Evolutionary conservation across 2,113 vertebrate genomes (phyloP).

Genomic region (Myrmecophaga tridactyla): DNA sequence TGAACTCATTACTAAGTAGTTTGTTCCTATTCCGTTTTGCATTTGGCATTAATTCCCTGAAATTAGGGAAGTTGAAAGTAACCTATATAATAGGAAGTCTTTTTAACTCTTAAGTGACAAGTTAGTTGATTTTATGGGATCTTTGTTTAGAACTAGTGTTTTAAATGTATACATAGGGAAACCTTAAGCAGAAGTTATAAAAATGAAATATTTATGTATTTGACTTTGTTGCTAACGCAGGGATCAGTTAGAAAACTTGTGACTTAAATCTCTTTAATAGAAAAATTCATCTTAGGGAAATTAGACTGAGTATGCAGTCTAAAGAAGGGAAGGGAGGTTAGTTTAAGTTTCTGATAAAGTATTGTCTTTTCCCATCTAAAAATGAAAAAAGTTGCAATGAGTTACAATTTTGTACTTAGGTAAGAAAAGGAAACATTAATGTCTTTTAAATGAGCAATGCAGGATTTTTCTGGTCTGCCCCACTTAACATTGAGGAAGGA

Average conservation of each 20-base stretch:
- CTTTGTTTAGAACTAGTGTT: background rate
- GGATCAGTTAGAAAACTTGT: background rate
- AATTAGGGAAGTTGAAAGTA: background rate
- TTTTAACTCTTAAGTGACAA: background rate
- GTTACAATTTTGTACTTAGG: background rate
- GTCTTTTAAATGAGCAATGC: background rate
- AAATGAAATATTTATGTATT: background rate
- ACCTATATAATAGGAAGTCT: background rate
- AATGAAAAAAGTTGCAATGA: background rate
- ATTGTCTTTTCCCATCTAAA: background rate
- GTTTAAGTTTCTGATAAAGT: background rate
- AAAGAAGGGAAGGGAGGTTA: background rate
- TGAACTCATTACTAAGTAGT: background rate
- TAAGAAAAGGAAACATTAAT: background rate
- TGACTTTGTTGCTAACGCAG: background rate
- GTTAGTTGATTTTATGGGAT: background rate
- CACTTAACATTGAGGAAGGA: background rate
- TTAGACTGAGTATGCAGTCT: background rate
- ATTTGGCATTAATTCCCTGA: background rate
- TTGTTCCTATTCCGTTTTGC: background rate
- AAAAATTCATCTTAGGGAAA: background rate
- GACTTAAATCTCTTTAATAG: background rate
- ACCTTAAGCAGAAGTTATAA: background rate
- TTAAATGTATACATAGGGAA: background rate
- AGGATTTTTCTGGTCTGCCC: background rate